Evolutionary conservation across 2,888 invertebrate genomes (phyloP).

Genomic region (Cataglyphis cursor): DNA sequence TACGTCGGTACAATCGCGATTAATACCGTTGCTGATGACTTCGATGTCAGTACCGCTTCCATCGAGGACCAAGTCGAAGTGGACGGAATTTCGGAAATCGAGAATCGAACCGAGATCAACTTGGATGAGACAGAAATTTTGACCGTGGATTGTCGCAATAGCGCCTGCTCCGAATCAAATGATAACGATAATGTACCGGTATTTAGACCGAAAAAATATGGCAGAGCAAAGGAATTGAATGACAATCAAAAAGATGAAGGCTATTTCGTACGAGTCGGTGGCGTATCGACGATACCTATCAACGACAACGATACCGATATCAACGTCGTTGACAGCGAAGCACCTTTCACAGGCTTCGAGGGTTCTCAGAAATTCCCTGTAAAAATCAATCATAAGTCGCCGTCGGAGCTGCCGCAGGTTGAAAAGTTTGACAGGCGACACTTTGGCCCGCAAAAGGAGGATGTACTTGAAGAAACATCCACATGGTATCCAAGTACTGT

Average conservation of each 20-base stretch:
- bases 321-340: constrained; percentile 63
- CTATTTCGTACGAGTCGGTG: not conserved
- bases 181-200: constrained; percentile 14
- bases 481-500: constrained; percentile 57
- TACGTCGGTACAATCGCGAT: constrained; percentile 13
- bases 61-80: not conserved
- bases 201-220: constrained; percentile 33
- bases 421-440: constrained; percentile 83
- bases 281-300: constrained; percentile 4
- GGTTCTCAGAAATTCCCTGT: constrained; percentile 80
- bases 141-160: not conserved
- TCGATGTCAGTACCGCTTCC: not conserved
- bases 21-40: constrained; percentile 27
- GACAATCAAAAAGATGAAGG: constrained; percentile 12
- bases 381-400: constrained; percentile 75
- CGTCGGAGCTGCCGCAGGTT: constrained; percentile 67
- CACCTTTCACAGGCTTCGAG: constrained; percentile 79
- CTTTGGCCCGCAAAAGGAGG: constrained; percentile 81
- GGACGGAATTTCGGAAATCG: constrained; percentile 21
- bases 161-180: constrained; percentile 1
- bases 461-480: constrained; percentile 63
- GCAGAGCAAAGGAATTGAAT: not conserved
- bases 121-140: not conserved
- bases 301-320: constrained; percentile 49
- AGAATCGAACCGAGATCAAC: constrained; percentile 32